Conservation (phyloP, 2,888 invertebrate genomes). For the Chirona hameri region DNA sequence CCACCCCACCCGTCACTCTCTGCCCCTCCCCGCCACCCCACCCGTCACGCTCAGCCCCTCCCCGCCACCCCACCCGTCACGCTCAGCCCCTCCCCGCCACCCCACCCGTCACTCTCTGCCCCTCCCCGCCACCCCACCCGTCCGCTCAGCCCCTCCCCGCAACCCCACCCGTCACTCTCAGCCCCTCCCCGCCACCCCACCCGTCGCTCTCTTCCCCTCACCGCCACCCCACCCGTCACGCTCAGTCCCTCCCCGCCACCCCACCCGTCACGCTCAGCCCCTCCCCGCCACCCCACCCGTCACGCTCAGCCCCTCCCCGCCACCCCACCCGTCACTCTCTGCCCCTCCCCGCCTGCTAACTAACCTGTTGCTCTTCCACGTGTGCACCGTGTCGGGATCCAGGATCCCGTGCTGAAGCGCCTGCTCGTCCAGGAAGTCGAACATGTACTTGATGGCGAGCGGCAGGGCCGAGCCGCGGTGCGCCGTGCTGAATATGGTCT, state of each 20-base stretch:
- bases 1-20: too few species aligned
- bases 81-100: too few species aligned
- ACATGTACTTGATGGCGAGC: slow-evolving; percentile 99
- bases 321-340: too few species aligned
- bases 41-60: too few species aligned
- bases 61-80: too few species aligned
- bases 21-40: too few species aligned
- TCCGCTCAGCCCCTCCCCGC: too few species aligned
- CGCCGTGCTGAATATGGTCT: slow-evolving; percentile 97
- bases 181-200: not conserved
- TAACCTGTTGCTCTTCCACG: slow-evolving; percentile 97
- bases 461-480: slow-evolving; percentile 94
- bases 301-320: not conserved
- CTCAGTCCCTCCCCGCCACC: not conserved
- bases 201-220: not conserved
- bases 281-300: not conserved
- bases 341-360: not conserved
- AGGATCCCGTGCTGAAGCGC: slow-evolving; percentile 91
- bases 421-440: slow-evolving; percentile 99
- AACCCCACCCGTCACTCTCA: too few species aligned
- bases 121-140: too few species aligned
- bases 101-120: too few species aligned
- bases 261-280: not conserved
- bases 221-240: too few species aligned
- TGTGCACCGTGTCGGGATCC: slow-evolving; percentile 95